phyloP scores from a whole-genome alignment of 1,140 invertebrate genomes.

The Potamilus streckersoni region DNA sequence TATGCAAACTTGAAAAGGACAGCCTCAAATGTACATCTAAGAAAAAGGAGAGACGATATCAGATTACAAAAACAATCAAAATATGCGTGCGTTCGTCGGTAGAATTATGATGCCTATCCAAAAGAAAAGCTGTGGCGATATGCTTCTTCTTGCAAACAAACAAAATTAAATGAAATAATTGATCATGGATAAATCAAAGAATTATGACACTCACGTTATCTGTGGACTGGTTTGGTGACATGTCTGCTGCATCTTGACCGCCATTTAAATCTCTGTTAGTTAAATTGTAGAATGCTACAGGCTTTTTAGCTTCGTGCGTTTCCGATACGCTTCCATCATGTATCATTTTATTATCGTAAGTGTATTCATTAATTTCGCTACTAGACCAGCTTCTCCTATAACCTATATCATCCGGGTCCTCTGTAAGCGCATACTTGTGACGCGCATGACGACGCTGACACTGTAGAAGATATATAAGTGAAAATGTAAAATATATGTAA shows the following conservation, averaged over 20 bases:
- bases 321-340: slow-evolving; percentile 2
- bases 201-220: slow-evolving; percentile 20
- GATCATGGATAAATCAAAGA: too few species aligned
- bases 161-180: too few species aligned
- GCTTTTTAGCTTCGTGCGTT: slow-evolving; percentile 3
- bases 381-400: slow-evolving; percentile 29
- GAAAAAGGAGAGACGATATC: too few species aligned
- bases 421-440: slow-evolving; percentile 33
- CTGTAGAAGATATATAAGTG: slow-evolving; percentile 10
- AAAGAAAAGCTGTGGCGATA: too few species aligned
- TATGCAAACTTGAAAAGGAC: too few species aligned
- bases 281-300: slow-evolving; percentile 16
- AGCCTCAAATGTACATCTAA: too few species aligned
- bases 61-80: too few species aligned
- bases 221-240: neutral
- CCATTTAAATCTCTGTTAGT: slow-evolving; percentile 16
- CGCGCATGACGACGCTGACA: slow-evolving; percentile 34
- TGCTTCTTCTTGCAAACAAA: too few species aligned
- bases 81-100: too few species aligned
- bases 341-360: slow-evolving; percentile 26
- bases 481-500: neutral
- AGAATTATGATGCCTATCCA: too few species aligned
- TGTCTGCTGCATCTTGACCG: slow-evolving; percentile 8
- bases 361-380: slow-evolving; percentile 17
- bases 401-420: slow-evolving; percentile 35